Evolutionary conservation across 2,888 invertebrate genomes (phyloP), one percentile per base, ranked within the genome.

Genomic region (Ectropis crepuscularia): DNA sequence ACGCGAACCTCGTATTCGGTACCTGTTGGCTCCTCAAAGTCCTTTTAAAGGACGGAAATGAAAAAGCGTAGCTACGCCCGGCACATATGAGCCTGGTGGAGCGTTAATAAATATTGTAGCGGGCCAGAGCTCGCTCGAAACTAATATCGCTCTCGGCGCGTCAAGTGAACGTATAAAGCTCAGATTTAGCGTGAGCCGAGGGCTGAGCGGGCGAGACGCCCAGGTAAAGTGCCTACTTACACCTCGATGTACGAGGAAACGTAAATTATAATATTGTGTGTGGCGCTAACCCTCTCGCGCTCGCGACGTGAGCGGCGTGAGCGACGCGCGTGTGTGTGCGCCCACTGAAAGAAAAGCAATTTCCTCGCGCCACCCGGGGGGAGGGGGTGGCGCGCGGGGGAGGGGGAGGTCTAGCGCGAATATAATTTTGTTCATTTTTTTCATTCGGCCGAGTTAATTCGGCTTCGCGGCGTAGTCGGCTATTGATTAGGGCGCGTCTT

Each of bases 401-500:
- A 85, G 89, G 87, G 81, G 81, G 83, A 86, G 88, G 86, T 89
- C 89, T 89, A 89, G 90, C 91, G 91, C 91, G 92, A 92, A 92
- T 92, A 92, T 92, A 92, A 92, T 92, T 92, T 92, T 92, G 91
- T 91, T 92, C 92, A 92, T 92, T 92, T 92, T 81, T 92, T 92
- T 92, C 88, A 92, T 92, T 91, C 90, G 91, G 90, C 84, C 89
- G 90, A 91, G 92, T 92, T 92, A 92, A 92, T 92, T 92, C 92
- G 87, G 88, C 90, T 91, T 84, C 88, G 89, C 88, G 88, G 90
- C 89, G 88, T 84, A 88, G 88, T 86, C 87, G 87, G 92, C 92
- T 92, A 92, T 92, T 92, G 92, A 92, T 92, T 92, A 92, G 92
- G 92, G 90, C 90, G 92, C 92, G 92, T 92, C 92, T 92, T 92